A percentile compares a stretch with the other conserved stretches of the same genome.
phyloP scores from a whole-genome alignment of 2,113 vertebrate species.

The Potamarius usumacintae region DNA sequence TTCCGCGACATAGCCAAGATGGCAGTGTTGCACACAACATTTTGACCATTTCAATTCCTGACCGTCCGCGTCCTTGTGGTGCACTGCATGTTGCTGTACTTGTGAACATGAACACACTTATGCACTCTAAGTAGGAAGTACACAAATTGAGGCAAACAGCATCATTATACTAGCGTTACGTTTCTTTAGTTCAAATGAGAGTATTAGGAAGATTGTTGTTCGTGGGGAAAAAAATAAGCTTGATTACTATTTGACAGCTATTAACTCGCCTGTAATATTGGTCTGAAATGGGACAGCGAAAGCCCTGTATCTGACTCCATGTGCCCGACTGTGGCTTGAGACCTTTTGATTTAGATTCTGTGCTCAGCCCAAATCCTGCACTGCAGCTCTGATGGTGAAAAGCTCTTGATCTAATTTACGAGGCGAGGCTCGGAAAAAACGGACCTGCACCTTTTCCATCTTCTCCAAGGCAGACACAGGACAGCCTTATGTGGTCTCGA shows the following conservation, averaged over 20 bases:
- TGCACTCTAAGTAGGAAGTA: too few species aligned
- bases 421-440: slow-evolving; percentile 27
- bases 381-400: slow-evolving; percentile 31
- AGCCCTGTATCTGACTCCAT: background rate
- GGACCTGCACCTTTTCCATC: slow-evolving; percentile 28
- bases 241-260: background rate
- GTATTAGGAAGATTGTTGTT: background rate
- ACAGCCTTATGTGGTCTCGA: slow-evolving; percentile 30
- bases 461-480: slow-evolving; percentile 20
- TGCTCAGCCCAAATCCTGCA: slow-evolving; percentile 19
- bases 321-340: background rate
- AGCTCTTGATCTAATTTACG: slow-evolving; percentile 39
- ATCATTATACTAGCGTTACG: background rate
- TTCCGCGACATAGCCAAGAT: too few species aligned
- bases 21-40: too few species aligned
- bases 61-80: too few species aligned
- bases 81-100: too few species aligned
- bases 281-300: background rate
- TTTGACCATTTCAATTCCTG: too few species aligned
- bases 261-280: background rate
- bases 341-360: slow-evolving; percentile 29
- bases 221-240: background rate
- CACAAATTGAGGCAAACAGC: too few species aligned
- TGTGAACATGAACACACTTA: too few species aligned
- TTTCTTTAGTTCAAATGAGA: background rate